Conservation (phyloP, 2,113 vertebrate genomes). For the Neogale vison region DNA sequence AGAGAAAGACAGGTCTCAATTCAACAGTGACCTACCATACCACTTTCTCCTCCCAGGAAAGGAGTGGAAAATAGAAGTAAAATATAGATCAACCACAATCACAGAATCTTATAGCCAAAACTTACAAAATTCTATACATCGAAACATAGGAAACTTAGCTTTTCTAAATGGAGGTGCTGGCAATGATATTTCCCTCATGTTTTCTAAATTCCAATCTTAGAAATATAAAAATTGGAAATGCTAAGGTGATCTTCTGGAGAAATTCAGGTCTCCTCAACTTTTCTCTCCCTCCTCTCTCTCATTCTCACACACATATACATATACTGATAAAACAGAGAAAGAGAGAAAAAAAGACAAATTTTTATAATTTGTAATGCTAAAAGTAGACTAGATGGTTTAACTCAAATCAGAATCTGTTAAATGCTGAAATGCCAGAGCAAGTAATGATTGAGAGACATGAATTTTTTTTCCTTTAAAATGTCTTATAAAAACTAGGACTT, state of each 20-base stretch:
- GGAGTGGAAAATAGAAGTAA: background rate
- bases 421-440: background rate
- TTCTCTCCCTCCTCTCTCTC: background rate
- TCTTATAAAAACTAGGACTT: conserved; percentile 5
- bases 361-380: background rate
- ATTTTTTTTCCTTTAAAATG: background rate
- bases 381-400: background rate
- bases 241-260: background rate
- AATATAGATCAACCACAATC: background rate
- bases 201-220: conserved; percentile 35
- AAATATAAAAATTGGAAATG: conserved; percentile 33
- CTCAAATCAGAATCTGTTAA: conserved; percentile 30
- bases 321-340: background rate
- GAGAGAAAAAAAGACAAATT: background rate
- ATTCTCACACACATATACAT: background rate
- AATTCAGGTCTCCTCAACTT: background rate
- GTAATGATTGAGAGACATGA: background rate
- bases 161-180: conserved; percentile 29
- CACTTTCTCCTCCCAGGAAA: background rate
- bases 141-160: background rate
- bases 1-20: background rate
- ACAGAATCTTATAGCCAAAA: background rate
- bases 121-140: background rate
- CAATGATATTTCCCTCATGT: background rate
- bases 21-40: background rate